Percentiles rank a stretch among this genome's conserved stretches.
Conservation (phyloP, 2,888 invertebrate species). For the Temnothorax rugatulus region DNA sequence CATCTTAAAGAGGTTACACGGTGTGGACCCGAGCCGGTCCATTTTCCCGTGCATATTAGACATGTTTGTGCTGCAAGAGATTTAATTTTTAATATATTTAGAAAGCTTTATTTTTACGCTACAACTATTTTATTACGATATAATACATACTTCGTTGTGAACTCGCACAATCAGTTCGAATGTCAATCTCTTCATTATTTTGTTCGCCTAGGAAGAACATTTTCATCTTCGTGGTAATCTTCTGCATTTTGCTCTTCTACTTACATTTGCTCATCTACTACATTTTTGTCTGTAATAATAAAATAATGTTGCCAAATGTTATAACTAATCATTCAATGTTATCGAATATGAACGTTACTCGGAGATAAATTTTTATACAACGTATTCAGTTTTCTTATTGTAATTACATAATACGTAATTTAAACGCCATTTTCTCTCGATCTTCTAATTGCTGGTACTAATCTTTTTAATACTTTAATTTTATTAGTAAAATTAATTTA, state of each 20-base stretch:
- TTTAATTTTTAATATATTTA: no score
- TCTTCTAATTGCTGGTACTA: no score
- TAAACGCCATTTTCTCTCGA: no score
- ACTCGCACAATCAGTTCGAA: neutral
- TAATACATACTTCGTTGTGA: conserved; percentile 43
- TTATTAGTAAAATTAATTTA: no score
- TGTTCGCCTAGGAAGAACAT: conserved; percentile 29
- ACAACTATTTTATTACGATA: neutral
- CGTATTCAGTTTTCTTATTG: no score
- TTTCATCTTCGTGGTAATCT: conserved; percentile 47
- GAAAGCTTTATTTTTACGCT: neutral
- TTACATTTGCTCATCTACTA: conserved; percentile 1
- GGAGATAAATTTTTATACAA: no score
- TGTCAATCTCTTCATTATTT: conserved; percentile 30
- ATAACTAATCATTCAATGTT: no score
- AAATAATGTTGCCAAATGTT: conserved; percentile 6
- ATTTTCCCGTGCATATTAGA: conserved; percentile 95
- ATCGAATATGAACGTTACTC: no score
- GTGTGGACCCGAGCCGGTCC: conserved; percentile 96
- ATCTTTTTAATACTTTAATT: no score
- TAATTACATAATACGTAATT: no score
- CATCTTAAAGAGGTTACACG: no score
- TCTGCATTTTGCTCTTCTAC: conserved; percentile 54
- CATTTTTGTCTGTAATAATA: conserved; percentile 47
- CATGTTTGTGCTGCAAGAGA: conserved; percentile 88